Evolutionary conservation across 2,888 invertebrate genomes (phyloP).

Genomic region (Zeuzera pyrina): DNA sequence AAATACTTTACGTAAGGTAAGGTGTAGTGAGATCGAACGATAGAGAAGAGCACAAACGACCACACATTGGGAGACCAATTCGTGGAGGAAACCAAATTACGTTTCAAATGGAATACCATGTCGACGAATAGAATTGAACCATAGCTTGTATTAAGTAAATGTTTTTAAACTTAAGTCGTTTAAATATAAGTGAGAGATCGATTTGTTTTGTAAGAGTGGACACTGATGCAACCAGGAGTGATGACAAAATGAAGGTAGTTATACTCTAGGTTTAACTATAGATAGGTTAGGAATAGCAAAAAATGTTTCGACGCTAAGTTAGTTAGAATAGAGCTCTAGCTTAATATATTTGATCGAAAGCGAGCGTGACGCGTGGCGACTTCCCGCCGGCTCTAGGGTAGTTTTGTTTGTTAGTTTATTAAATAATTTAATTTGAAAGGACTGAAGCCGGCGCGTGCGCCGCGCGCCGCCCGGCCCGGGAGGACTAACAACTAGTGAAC

Average conservation of each 20-base stretch:
- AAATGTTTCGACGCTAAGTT: slow-evolving; percentile 69
- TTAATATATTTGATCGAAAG: slow-evolving; percentile 44
- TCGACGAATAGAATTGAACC: slow-evolving; percentile 52
- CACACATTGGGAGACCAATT: slow-evolving; percentile 54
- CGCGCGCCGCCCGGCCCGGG: slow-evolving; percentile 32
- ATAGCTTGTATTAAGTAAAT: slow-evolving; percentile 54
- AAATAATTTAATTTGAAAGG: slow-evolving; percentile 71
- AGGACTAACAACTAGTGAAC: slow-evolving; percentile 50
- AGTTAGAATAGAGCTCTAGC: slow-evolving; percentile 62
- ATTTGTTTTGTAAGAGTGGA: slow-evolving; percentile 48
- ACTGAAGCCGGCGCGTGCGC: slow-evolving; percentile 51
- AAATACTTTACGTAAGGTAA: slow-evolving; percentile 21
- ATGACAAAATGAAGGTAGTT: slow-evolving; percentile 54
- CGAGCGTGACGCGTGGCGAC: slow-evolving; percentile 32
- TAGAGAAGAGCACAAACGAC: slow-evolving; percentile 49
- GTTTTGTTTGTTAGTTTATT: slow-evolving; percentile 71
- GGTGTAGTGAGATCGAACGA: slow-evolving; percentile 32
- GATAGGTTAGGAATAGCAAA: slow-evolving; percentile 67
- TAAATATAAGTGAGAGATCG: slow-evolving; percentile 58
- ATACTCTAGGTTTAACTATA: slow-evolving; percentile 62
- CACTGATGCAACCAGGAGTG: slow-evolving; percentile 44
- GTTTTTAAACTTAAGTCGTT: slow-evolving; percentile 63
- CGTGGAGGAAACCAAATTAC: slow-evolving; percentile 52
- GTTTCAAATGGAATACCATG: slow-evolving; percentile 51
- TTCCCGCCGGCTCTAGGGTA: slow-evolving; percentile 53